Conservation (phyloP, 2,888 invertebrate species). For the Morpho deidamia region DNA sequence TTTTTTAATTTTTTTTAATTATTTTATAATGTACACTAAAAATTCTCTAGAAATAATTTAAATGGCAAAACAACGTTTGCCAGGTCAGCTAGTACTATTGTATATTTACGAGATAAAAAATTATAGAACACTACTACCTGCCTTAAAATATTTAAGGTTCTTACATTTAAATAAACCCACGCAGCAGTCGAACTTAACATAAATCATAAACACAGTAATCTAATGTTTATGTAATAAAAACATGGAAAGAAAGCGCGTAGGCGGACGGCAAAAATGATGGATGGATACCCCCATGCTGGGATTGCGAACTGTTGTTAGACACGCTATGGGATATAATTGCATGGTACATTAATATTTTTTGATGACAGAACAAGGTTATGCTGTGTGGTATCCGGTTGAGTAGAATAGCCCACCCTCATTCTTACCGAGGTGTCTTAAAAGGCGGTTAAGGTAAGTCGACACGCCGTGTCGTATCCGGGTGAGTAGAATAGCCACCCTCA, state of each 20-base stretch:
- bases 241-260: constrained; percentile 5
- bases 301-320: constrained; percentile 5
- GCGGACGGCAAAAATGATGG: neutral
- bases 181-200: neutral
- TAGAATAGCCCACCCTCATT: no score
- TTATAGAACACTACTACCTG: neutral
- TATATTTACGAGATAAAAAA: no score
- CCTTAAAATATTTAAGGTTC: no score
- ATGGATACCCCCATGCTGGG: neutral
- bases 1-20: no score
- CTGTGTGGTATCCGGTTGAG: neutral
- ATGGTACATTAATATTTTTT: neutral
- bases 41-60: no score
- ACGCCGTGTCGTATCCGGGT: no score
- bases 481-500: no score
- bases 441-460: no score
- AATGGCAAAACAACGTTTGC: no score
- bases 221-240: constrained; percentile 1
- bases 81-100: no score
- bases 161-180: neutral
- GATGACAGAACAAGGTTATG: neutral
- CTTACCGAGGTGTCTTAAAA: no score
- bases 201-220: neutral
- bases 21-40: no score
- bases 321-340: neutral